Evolutionary conservation across 2,797 vertebrate genomes (phyloP), one percentile per base, ranked within the genome.

Genomic region (Nasua narica): DNA sequence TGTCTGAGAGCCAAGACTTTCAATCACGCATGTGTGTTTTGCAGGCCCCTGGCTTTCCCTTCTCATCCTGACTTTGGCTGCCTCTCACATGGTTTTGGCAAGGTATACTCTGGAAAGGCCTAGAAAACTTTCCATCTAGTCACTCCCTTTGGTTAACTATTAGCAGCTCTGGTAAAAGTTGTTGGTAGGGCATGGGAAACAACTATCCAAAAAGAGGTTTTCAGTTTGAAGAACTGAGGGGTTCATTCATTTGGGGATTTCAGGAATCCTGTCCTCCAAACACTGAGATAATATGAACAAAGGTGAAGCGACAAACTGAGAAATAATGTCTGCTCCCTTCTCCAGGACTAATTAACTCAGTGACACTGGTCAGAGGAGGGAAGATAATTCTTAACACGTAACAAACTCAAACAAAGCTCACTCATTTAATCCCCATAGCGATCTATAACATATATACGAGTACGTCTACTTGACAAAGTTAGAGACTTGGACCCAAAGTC

Each of bases 111-210:
- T 48, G 40, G 56, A 90, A 52, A 92, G 77, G 70, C 18, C 76
- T 93, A 92, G 67, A 96, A 94, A 98, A 93, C 50, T 96, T 95
- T 95, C 91, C 91, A 95, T 90, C 50, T 67, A 84, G 77, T 93
- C 93, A 87, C 82, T 90, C 74, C 84, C 92, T 77, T n/a, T 52
- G 54, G 90, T 97, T 98, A 97, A 97, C 97, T 65, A 97, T 97
- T 97, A 96, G 90, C 95, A 96, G 91, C 87, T 92, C 90, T 56
- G 79, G 87, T 91, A 54, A 89, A 94, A 96, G 52, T 60, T 86
- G 79, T 23, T 89, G 69, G 52, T 91, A 46, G 58, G n/a, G 62
- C 58, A 2, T 50, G 96, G 48, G 87, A 92, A 96, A 91, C n/a
- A 90, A 78, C 77, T 25, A 62, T 83, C 56, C 52, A 67, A 74